Evolutionary conservation across 2,888 invertebrate species (phyloP).

Genomic region (Stenotaenia linearis): DNA sequence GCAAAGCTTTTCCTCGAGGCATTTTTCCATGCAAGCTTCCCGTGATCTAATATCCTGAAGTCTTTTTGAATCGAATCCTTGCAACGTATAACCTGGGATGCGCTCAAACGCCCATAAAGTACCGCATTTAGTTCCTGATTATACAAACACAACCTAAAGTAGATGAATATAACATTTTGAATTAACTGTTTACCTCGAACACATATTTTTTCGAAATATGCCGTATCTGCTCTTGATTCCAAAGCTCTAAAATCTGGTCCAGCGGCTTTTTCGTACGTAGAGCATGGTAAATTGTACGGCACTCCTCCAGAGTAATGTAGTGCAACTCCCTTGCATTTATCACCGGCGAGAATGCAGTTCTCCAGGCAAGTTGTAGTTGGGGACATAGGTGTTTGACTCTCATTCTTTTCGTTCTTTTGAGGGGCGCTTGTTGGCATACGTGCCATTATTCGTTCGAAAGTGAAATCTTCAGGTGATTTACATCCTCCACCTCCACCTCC

Average conservation of each 20-base stretch:
- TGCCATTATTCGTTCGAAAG: slow-evolving; percentile 30
- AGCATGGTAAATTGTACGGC: slow-evolving; percentile 41
- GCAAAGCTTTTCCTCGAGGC: slow-evolving; percentile 51
- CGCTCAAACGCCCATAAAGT: slow-evolving; percentile 70
- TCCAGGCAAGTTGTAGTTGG: slow-evolving; percentile 30
- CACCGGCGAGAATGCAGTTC: slow-evolving; percentile 38
- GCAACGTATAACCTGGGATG: slow-evolving; percentile 66
- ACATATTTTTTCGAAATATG: slow-evolving; percentile 51
- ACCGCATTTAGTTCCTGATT: slow-evolving; percentile 42
- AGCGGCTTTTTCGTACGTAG: slow-evolving; percentile 46
- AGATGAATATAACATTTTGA: not conserved
- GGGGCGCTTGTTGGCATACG: not conserved
- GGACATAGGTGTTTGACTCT: not conserved
- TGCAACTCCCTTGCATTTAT: slow-evolving; percentile 45
- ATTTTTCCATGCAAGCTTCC: slow-evolving; percentile 62
- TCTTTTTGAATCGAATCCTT: slow-evolving; percentile 61
- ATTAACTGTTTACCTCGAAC: slow-evolving; percentile 43
- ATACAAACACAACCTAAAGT: not conserved
- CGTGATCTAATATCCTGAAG: slow-evolving; percentile 59
- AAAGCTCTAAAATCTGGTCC: slow-evolving; percentile 45
- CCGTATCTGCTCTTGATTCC: slow-evolving; percentile 46
- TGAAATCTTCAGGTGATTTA: not conserved
- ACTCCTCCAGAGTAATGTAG: slow-evolving; percentile 38
- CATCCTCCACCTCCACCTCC: not conserved
- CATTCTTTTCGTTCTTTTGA: not conserved